Conservation (phyloP, 2,797 vertebrate species). For the Oryzias dopingdopingensis region DNA sequence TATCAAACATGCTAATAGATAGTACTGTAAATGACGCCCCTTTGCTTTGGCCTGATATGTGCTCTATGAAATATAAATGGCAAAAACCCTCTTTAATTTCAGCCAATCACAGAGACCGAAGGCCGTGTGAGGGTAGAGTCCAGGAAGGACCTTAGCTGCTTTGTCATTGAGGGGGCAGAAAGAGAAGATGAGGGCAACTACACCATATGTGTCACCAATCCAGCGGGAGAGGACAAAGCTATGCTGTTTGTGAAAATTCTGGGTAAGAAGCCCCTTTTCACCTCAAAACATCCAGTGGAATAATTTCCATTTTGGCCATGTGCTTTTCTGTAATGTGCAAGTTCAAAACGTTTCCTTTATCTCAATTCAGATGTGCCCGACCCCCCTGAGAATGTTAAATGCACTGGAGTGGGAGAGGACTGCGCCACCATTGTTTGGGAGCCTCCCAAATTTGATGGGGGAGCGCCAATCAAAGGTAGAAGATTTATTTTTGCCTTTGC, state of each 20-base stretch:
- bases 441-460: slow-evolving; percentile 84
- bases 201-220: slow-evolving; percentile 85
- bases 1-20: no score
- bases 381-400: slow-evolving; percentile 82
- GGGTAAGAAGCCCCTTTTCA: slow-evolving; percentile 69
- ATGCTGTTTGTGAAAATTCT: slow-evolving; percentile 84
- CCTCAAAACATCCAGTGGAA: background rate
- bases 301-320: background rate
- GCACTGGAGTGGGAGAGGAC: slow-evolving; percentile 85
- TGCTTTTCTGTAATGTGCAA: background rate
- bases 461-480: slow-evolving; percentile 83
- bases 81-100: slow-evolving; percentile 15
- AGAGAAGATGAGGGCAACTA: slow-evolving; percentile 85
- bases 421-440: slow-evolving; percentile 83
- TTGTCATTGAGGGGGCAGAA: slow-evolving; percentile 88
- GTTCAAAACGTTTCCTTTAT: slow-evolving; percentile 2
- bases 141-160: slow-evolving; percentile 80
- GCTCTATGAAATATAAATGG: background rate
- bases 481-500: background rate
- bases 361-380: slow-evolving; percentile 84
- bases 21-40: no score
- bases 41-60: no score
- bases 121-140: slow-evolving; percentile 81
- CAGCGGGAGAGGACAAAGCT: slow-evolving; percentile 85
- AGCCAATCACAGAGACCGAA: slow-evolving; percentile 69